phyloP scores from a whole-genome alignment of 1,140 invertebrate genomes.

The Neodiprion pinetum region DNA sequence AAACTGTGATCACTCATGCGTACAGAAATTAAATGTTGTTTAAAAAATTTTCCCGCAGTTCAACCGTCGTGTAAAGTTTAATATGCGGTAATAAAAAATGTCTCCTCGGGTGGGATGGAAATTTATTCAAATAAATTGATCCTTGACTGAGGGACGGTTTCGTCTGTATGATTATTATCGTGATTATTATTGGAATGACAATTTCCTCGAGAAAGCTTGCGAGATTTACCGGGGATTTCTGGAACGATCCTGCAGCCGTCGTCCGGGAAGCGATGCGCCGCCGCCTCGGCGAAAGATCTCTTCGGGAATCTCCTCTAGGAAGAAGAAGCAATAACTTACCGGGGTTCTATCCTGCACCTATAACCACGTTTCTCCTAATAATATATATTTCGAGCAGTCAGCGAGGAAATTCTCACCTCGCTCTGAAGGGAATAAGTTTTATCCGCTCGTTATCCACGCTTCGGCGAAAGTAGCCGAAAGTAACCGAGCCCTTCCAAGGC shows the following conservation, averaged over 20 bases:
- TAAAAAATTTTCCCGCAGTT: no score
- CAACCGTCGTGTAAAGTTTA: background rate
- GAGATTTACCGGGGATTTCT: no score
- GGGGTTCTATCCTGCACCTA: background rate
- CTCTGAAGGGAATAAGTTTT: constrained; percentile 27
- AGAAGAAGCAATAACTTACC: background rate
- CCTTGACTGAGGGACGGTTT: background rate
- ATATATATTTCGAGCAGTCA: constrained; percentile 5
- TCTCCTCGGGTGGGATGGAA: background rate
- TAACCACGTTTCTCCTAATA: background rate
- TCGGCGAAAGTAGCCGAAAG: constrained; percentile 32
- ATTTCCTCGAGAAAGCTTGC: no score
- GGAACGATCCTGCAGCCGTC: no score
- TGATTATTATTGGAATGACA: no score
- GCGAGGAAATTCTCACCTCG: constrained; percentile 4
- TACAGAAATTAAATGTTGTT: no score
- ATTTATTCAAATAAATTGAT: background rate
- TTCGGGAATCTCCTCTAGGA: background rate
- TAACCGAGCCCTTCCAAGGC: constrained; percentile 13
- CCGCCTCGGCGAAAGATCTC: background rate
- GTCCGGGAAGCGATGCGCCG: no score
- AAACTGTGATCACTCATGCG: no score
- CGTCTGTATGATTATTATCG: no score
- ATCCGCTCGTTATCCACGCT: constrained; percentile 37
- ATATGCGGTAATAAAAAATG: background rate